These are phyloP conservation scores for Thaumetopoea pityocampa DNA, from an alignment of 1,140 invertebrate species.

Conservation along the genomic window DNA sequence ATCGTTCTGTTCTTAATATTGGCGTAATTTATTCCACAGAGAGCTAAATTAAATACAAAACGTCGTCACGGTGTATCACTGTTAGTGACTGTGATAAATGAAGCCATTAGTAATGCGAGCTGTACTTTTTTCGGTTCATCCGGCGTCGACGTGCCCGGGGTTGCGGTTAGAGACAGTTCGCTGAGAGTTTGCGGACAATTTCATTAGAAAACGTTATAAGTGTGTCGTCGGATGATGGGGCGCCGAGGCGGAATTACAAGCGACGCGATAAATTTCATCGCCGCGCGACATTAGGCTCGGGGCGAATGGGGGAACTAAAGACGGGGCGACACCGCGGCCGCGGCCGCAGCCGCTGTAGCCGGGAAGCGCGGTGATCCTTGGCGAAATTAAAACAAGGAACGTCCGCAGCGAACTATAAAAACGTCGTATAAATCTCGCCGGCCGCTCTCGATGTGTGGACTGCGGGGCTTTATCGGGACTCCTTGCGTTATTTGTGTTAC, in stretches of 20 bases:
- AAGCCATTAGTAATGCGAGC: conserved; percentile 73
- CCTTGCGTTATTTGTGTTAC: conserved; percentile 40
- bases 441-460: conserved; percentile 33
- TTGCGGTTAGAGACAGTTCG: conserved; percentile 59
- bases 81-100: conserved; percentile 75
- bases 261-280: conserved; percentile 67
- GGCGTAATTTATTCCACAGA: conserved; percentile 70
- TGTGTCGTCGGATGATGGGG: conserved; percentile 57
- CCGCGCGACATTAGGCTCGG: conserved; percentile 60
- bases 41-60: conserved; percentile 75
- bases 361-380: conserved; percentile 55
- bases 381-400: conserved; percentile 63
- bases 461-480: conserved; percentile 36
- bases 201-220: conserved; percentile 75
- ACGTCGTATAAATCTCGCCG: conserved; percentile 54
- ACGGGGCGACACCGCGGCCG: conserved; percentile 32
- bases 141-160: conserved; percentile 55
- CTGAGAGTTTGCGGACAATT: conserved; percentile 72
- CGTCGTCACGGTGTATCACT: conserved; percentile 72
- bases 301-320: conserved; percentile 47
- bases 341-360: conserved; percentile 18
- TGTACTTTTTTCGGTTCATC: conserved; percentile 73
- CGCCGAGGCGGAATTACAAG: conserved; percentile 64
- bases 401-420: conserved; percentile 54
- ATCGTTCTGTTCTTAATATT: conserved; percentile 64